A percentile compares a stretch with the other conserved stretches of the same genome.
Conservation (phyloP, 1,140 invertebrate genomes). For the Diorhabda elongata region DNA sequence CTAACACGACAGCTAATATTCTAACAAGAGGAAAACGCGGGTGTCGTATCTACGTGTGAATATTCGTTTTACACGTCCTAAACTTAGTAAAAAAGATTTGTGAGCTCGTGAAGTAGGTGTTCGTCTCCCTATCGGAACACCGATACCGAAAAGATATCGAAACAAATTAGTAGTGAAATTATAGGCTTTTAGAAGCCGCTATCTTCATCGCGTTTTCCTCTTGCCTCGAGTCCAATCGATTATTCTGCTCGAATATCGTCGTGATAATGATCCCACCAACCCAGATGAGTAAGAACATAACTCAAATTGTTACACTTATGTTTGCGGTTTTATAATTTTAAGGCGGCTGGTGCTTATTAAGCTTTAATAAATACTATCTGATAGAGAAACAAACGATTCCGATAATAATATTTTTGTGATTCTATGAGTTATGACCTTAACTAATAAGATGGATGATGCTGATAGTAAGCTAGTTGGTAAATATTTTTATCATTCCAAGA, state of each 20-base stretch:
- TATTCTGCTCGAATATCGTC: conserved; percentile 38
- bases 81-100: neutral
- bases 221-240: conserved; percentile 45
- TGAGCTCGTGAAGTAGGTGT: conserved; percentile 18
- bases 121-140: conserved; percentile 24
- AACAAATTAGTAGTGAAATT: conserved; percentile 47
- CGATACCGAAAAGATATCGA: conserved; percentile 42
- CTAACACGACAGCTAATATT: too few relatives aligned
- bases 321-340: conserved; percentile 43
- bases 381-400: conserved; percentile 19
- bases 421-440: neutral
- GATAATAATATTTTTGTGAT: conserved; percentile 11
- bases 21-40: too few relatives aligned
- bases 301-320: conserved; percentile 41
- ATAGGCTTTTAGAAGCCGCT: conserved; percentile 48
- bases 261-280: conserved; percentile 33
- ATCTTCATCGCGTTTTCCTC: conserved; percentile 43
- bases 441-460: too few relatives aligned
- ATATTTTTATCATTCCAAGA: too few relatives aligned
- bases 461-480: too few relatives aligned
- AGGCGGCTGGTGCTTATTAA: conserved; percentile 34
- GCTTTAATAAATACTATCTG: conserved; percentile 33
- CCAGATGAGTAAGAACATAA: conserved; percentile 42
- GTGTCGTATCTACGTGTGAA: too few relatives aligned
- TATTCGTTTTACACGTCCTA: too few relatives aligned